Conservation (phyloP, 1,140 invertebrate genomes). For the Cylas formicarius region DNA sequence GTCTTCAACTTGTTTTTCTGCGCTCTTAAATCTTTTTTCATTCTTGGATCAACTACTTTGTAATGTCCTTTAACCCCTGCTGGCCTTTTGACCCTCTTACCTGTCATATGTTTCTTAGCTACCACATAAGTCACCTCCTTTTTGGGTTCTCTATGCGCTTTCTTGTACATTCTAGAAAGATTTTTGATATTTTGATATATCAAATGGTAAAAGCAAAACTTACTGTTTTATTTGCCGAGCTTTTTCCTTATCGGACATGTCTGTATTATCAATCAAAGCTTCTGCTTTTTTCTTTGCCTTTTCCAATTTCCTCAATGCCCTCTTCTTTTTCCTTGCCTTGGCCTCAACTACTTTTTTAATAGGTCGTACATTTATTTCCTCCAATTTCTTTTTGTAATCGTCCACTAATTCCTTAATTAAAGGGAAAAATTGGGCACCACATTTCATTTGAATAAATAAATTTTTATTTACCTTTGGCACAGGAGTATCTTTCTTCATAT, state of each 20-base stretch:
- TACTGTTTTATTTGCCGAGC: conserved; percentile 83
- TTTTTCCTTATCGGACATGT: conserved; percentile 87
- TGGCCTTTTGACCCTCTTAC: conserved; percentile 71
- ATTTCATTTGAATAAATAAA: no score
- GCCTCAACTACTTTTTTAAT: conserved; percentile 99
- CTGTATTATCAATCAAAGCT: conserved; percentile 78
- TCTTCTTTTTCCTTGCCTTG: conserved; percentile 93
- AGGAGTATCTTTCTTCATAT: conserved; percentile 71
- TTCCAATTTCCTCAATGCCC: conserved; percentile 76
- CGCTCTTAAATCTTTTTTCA: conserved; percentile 88
- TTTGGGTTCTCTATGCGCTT: conserved; percentile 75
- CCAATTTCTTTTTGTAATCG: conserved; percentile 67
- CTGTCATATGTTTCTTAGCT: conserved; percentile 78
- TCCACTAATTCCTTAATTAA: conserved; percentile 54
- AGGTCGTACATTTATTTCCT: conserved; percentile 87
- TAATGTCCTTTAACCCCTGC: conserved; percentile 85
- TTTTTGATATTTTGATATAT: conserved; percentile 11
- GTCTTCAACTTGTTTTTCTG: conserved; percentile 58
- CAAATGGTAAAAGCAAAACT: conserved; percentile 37
- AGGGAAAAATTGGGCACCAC: background rate
- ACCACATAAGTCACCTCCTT: conserved; percentile 92
- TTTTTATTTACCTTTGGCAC: conserved; percentile 60
- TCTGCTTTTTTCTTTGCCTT: conserved; percentile 95
- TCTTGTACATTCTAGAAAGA: conserved; percentile 79
- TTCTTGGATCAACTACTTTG: conserved; percentile 88